These are phyloP conservation scores for Atlantisia rogersi DNA, from an alignment of 2,113 vertebrate genomes.

Conservation along the genomic window DNA sequence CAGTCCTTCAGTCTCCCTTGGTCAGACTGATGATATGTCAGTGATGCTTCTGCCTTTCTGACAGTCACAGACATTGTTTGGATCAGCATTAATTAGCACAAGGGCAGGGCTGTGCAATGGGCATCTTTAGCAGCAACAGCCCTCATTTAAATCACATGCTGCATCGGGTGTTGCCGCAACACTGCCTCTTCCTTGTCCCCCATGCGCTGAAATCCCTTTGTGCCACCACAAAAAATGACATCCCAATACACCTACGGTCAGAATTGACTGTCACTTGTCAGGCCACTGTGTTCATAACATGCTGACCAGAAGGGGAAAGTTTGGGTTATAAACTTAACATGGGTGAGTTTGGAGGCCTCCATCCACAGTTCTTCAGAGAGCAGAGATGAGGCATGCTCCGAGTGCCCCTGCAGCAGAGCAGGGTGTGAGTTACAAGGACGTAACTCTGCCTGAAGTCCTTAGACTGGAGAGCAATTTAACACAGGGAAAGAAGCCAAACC, in stretches of 20 bases:
- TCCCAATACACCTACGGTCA: background rate
- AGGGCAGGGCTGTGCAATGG: no score
- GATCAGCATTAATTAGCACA: no score
- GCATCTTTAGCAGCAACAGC: no score
- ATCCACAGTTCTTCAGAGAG: background rate
- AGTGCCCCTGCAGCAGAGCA: background rate
- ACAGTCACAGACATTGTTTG: no score
- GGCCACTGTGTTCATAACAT: background rate
- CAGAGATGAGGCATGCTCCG: background rate
- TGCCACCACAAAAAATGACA: background rate
- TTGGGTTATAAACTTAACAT: background rate
- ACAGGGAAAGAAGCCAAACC: no score
- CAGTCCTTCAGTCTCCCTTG: no score
- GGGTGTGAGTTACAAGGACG: accelerated
- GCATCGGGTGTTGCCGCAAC: no score
- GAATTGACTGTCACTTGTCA: background rate
- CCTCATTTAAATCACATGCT: no score
- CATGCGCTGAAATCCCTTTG: background rate
- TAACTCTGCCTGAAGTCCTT: background rate
- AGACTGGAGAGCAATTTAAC: background rate
- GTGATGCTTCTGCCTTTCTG: no score
- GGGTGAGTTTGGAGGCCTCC: background rate
- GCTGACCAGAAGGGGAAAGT: background rate
- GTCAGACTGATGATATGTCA: no score
- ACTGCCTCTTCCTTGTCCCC: background rate